A percentile compares a stretch with the other conserved stretches of the same genome.
Conservation (phyloP, 2,113 vertebrate species). For the Saccopteryx leptura region DNA sequence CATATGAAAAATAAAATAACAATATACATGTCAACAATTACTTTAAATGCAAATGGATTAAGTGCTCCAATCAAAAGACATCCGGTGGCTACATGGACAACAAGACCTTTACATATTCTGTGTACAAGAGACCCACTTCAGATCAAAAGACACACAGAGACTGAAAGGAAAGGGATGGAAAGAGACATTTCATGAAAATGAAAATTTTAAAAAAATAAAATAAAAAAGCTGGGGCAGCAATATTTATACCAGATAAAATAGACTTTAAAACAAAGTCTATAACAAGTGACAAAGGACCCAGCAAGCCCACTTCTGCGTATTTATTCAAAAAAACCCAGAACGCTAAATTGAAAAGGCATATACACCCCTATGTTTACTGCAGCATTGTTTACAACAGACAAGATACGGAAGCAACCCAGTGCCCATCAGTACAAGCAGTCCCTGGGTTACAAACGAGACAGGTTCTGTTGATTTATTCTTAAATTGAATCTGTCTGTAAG, state of each 20-base stretch:
- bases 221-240: no score
- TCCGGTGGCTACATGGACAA: not conserved
- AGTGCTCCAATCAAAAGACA: not conserved
- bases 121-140: no score
- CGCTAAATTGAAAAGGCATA: not conserved
- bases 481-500: no score
- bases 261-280: not conserved
- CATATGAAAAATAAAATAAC: not conserved
- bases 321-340: not conserved
- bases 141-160: no score
- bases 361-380: not conserved
- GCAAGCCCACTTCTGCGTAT: not conserved
- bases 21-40: not conserved
- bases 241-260: not conserved
- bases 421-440: not conserved
- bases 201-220: no score
- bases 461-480: no score
- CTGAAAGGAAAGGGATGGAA: no score
- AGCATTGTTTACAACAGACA: not conserved
- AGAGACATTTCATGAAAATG: no score
- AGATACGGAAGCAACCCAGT: not conserved
- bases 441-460: no score
- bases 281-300: not conserved
- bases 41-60: not conserved
- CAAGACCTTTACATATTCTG: not conserved